Percentiles rank a stretch among this genome's conserved stretches.
Conservation (phyloP, 2,888 invertebrate genomes). For the Phyllotreta striolata region DNA sequence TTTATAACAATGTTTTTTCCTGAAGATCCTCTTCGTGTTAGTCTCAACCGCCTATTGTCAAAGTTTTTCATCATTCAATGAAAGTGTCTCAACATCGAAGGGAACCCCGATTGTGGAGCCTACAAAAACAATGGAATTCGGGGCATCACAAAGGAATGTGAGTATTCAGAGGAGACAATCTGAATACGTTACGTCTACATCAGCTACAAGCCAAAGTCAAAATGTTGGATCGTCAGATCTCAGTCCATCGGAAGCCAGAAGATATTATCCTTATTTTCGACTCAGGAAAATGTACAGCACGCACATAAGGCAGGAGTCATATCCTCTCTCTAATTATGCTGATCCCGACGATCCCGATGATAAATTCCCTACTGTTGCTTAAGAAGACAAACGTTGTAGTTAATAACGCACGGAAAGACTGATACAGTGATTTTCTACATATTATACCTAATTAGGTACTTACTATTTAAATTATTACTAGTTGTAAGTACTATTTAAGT, state of each 20-base stretch:
- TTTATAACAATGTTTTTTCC: no score
- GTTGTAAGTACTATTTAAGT: no score
- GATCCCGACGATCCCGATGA: constrained; percentile 6
- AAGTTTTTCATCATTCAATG: not conserved
- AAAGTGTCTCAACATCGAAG: not conserved
- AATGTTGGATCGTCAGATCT: not conserved
- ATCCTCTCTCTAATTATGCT: constrained; percentile 23
- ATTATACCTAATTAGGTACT: no score
- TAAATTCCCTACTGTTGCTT: constrained; percentile 25
- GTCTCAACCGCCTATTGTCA: no score
- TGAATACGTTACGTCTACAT: not conserved
- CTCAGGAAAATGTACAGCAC: constrained; percentile 10
- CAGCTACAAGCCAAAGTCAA: no score
- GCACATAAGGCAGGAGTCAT: not conserved
- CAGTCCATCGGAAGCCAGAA: constrained; percentile 4
- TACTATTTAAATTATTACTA: no score
- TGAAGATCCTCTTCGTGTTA: no score
- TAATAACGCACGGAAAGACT: no score
- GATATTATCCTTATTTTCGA: constrained; percentile 20
- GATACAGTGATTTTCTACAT: no score
- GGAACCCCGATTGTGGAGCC: not conserved
- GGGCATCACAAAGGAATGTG: not conserved
- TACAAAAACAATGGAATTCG: not conserved
- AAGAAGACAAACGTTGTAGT: not conserved
- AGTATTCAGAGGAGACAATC: constrained; percentile 4